These are phyloP conservation scores for Fulmarus glacialis DNA, from an alignment of 2,113 vertebrate species.

Conservation along the genomic window DNA sequence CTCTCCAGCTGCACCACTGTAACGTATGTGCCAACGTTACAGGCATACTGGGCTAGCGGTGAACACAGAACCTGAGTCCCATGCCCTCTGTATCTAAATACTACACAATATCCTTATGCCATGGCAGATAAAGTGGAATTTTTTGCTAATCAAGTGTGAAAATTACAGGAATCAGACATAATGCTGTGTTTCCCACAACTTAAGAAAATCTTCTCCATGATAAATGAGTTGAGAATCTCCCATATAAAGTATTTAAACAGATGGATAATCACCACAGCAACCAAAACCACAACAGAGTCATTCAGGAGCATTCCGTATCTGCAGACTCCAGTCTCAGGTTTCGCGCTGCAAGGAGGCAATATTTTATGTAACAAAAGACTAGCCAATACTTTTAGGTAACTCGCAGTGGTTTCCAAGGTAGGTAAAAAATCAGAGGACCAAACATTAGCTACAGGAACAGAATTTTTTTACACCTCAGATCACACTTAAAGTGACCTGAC, in stretches of 20 bases:
- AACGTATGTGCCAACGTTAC: accelerated
- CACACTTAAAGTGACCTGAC: not conserved
- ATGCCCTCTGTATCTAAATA: not conserved
- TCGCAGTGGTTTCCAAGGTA: not conserved
- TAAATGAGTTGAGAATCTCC: not conserved
- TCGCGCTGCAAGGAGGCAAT: not conserved
- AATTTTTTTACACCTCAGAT: not conserved
- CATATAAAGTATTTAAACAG: conserved; percentile 29
- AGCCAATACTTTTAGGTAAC: not conserved
- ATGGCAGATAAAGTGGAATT: not conserved
- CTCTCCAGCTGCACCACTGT: not conserved
- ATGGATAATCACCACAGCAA: conserved; percentile 64
- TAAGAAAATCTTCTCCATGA: not conserved
- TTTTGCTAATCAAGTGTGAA: not conserved
- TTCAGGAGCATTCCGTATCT: not conserved
- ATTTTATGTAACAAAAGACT: not conserved
- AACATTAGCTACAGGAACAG: not conserved
- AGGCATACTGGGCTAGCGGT: not conserved
- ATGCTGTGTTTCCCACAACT: not conserved
- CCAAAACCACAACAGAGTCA: conserved; percentile 26
- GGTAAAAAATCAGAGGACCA: not conserved
- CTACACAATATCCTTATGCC: not conserved
- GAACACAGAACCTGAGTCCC: not conserved
- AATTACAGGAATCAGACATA: not conserved
- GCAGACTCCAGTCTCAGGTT: not conserved